Evolutionary conservation across 2,113 vertebrate species (phyloP), one percentile per base, ranked within the genome.

Genomic region (Plotosus lineatus): DNA sequence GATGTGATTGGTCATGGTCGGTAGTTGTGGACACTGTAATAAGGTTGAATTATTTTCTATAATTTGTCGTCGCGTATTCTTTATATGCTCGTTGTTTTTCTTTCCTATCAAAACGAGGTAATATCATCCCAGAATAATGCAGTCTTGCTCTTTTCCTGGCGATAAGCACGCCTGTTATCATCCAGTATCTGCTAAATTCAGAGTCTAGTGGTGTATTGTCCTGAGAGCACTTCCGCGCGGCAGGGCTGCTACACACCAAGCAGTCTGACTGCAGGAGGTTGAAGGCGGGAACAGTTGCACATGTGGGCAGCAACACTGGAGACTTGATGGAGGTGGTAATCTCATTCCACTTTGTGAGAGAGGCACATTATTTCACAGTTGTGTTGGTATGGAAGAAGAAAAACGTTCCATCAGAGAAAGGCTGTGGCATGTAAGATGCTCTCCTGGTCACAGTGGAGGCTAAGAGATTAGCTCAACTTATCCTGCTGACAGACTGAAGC

Each of bases 391-490:
- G 9, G 36, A 69, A 68, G 42, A 46, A 77, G 19, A 72, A 73
- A 82, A 84, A 81, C 53, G 40, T 33, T 80, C 53, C 28, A 73
- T 42, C n/a, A 44, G 66, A 66, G 79, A 81, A 58, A 68, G 83
- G 75, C 38, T 1, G 40, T 60, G 63, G 53, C 71, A 82, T 50
- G 28, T 9, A 23, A 60, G 58, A 73, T 5, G 51, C 61, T 81
- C 66, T 80, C 77, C n/a, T 1, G 9, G 51, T 73, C 65, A 40
- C 74, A 56, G 58, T 66, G 56, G 81, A 79, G 83, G 86, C 83
- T 80, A 85, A 75, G 53, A 85, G 86, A 85, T 87, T 84, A 88
- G 86, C 84, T 77, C 44, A 73, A 82, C 85, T 89, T 90, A 88
- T 88, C 89, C 88, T 48, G 78, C 88, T 87, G 85, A 89, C 87